Conservation (phyloP, 2,797 vertebrate genomes). For the Bovichtus variegatus region DNA sequence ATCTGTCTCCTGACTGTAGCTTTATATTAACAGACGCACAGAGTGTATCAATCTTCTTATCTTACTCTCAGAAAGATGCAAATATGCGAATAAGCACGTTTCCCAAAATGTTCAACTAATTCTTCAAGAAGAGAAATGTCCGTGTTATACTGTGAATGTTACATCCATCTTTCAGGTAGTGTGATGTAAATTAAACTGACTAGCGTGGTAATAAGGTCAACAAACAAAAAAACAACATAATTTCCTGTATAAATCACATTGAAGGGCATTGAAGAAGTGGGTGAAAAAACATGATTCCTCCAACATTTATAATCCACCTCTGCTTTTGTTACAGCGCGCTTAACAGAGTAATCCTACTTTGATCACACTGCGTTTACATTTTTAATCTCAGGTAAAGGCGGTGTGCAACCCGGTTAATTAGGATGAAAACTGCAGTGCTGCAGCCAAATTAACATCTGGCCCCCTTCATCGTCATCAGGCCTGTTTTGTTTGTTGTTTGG, state of each 20-base stretch:
- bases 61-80: not conserved
- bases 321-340: slow-evolving; percentile 58
- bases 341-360: slow-evolving; percentile 70
- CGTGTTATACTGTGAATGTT: slow-evolving; percentile 20
- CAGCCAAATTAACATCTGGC: slow-evolving; percentile 57
- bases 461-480: slow-evolving; percentile 23
- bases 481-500: slow-evolving; percentile 56
- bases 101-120: slow-evolving; percentile 39
- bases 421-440: slow-evolving; percentile 30
- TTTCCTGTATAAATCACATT: slow-evolving; percentile 57
- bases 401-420: slow-evolving; percentile 42
- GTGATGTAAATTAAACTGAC: slow-evolving; percentile 55
- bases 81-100: slow-evolving; percentile 1
- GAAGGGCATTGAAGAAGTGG: slow-evolving; percentile 13
- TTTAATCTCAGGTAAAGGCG: slow-evolving; percentile 73
- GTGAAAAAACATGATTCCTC: slow-evolving; percentile 32
- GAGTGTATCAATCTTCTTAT: slow-evolving; percentile 1
- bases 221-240: slow-evolving; percentile 32
- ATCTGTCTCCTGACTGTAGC: not conserved
- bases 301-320: slow-evolving; percentile 35
- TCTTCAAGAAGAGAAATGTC: slow-evolving; percentile 14
- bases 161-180: slow-evolving; percentile 31
- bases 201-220: slow-evolving; percentile 59
- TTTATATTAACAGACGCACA: not conserved
- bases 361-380: slow-evolving; percentile 58